Evolutionary conservation across 2,113 vertebrate genomes (phyloP), one percentile per base, ranked within the genome.

Genomic region (Bubalus kerabau): DNA sequence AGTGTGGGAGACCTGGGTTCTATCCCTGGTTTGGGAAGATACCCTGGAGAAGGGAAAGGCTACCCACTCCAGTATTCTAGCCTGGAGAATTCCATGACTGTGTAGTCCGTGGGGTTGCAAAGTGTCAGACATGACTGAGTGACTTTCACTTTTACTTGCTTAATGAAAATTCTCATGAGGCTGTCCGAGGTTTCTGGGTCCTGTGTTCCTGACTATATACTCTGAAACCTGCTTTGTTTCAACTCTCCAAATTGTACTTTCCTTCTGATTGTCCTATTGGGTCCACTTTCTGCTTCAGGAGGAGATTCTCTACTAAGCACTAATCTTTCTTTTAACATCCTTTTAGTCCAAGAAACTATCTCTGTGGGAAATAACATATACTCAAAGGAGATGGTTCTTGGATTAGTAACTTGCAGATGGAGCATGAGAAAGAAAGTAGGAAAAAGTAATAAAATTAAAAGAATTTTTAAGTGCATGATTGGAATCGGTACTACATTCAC

Each of bases 391-490:
- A 90, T 32, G 19, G 92, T 96, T 97, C 89, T 89, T 98, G 95
- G 95, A 87, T 97, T 97, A 97, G 94, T 98, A 94, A 91, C n/a
- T 98, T 95, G 86, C 85, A 89, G 93, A 97, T 98, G 97, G 91
- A 97, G 95, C 97, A 96, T 98, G 95, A 91, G 82, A 98, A 95
- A 96, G 92, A 89, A 97, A 98, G 86, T 89, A 96, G 50, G 71
- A 89, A 88, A 87, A 97, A 95, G 81, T 67, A 95, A 96, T 97
- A 62, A 94, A 92, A 85, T 91, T 82, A 94, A 96, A 56, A 96
- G 74, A 80, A 60, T 84, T 89, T 87, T 88, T 92, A 84, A 94
- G 56, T 92, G 60, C 91, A 93, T 93, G 56, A 80, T 67, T 97
- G 46, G 30, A 97, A 81, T 95, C n/a, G 84, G 52, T 30, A 36